phyloP scores from a whole-genome alignment of 1,140 invertebrate species.

The Eumaeus atala region DNA sequence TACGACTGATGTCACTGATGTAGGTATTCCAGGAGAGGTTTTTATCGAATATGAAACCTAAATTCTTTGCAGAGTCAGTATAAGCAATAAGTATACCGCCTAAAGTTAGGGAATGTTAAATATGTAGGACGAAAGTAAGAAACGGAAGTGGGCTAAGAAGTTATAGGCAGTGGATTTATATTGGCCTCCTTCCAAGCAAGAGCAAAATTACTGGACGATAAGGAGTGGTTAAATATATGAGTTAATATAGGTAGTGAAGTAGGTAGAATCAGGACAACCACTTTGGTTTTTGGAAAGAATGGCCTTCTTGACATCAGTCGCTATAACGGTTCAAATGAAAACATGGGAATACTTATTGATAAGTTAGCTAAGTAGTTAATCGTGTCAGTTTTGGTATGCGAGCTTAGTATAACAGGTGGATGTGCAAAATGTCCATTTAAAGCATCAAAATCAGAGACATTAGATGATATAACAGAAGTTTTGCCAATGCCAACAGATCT shows the following conservation, averaged over 20 bases:
- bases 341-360: neutral
- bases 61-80: too few relatives aligned
- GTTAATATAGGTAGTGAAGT: slow-evolving; percentile 5
- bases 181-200: slow-evolving; percentile 8
- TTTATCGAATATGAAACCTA: too few relatives aligned
- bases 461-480: too few relatives aligned
- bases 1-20: too few relatives aligned
- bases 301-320: slow-evolving; percentile 3
- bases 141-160: neutral
- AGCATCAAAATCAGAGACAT: slow-evolving; percentile 5
- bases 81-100: too few relatives aligned
- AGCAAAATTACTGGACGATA: slow-evolving; percentile 6
- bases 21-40: too few relatives aligned
- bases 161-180: slow-evolving; percentile 13
- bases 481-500: slow-evolving; percentile 13
- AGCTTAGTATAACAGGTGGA: neutral
- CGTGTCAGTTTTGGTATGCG: neutral
- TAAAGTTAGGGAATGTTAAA: too few relatives aligned
- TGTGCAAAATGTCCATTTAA: neutral
- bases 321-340: slow-evolving; percentile 7
- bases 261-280: slow-evolving; percentile 14
- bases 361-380: neutral
- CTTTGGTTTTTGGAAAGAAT: slow-evolving; percentile 13
- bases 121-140: slow-evolving; percentile 6
- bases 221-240: slow-evolving; percentile 15